Evolutionary conservation across 2,797 vertebrate species (phyloP), one percentile per base, ranked within the genome.

Genomic region (Sebastes oblongus): DNA sequence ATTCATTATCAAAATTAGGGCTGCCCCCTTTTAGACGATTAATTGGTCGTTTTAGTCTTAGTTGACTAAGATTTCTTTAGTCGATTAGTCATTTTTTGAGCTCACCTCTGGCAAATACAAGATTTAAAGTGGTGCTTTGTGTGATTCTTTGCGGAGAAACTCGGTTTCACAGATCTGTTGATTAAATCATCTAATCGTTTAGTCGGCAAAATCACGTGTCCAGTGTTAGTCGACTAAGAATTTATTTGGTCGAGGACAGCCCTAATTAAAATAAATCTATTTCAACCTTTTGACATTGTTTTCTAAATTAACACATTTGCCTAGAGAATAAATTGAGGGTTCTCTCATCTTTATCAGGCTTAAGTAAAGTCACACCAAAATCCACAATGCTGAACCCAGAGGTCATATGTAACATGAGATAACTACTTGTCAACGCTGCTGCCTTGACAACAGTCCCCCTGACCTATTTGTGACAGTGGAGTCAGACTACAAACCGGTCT

Each of bases 361-460:
- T 20, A 27, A 55, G 22, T 75, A 66, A 71, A n/a, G 60, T 27
- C 24, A 60, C 62, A 65, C 10, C 6, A 36, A 78, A 69, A 65
- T 60, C 34, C 55, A 73, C 30, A 60, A 22, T 3, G 50, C 54
- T 80, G 69, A 46, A 14, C 73, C 62, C 42, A 46, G 74, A 74
- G 67, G 60, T 82, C 67, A 39, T 24, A 22, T 39, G 78, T 55
- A 84, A 81, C 69, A 24, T 13, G 65, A 88, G 68, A 77, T 64
- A 46, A n/a, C 77, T 60, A 56, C 14, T 59, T 50, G 72, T 78
- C 55, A 42, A 42, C 11, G 30, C 59, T 75, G 80, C 36, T 78
- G 70, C 68, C 79, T 24, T 76, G 78, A 81, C 77, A 80, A 86
- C 89, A 79, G 50, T 39, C 29, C 50, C 56, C 12, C 60, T 56